Base-by-base conservation (phyloP, 2,888 invertebrate genomes). In the Sminthurides aquaticus region DNA sequence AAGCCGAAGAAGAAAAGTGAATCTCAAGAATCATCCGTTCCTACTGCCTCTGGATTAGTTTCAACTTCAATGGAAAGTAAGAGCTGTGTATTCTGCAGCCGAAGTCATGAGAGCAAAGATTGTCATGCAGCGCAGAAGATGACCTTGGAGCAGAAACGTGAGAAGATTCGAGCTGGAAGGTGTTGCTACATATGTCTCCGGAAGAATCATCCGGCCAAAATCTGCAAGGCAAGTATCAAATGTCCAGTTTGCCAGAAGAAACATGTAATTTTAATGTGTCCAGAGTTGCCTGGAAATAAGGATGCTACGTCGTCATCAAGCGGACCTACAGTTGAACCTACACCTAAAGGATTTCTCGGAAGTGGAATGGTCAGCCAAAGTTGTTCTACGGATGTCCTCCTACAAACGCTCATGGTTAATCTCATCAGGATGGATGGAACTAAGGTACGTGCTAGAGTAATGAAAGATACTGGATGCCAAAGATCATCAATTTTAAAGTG, bases 141-240 rank as follows among this genome's bases (percentile, higher is more conserved):
- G 64, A 59, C 29, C 18, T n/a, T 64, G 24, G 59, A 49, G n/a
- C 24, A 64, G 15, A 60, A 59, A 54, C 20, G 26, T 8, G 24
- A 27, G 20, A 49, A 20, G 3, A 22, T 65, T 27, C 71, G 66
- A 66, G 60, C 66, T 26, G 73, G 69, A 61, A 54, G 64, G 1
- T 71, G 68, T 43, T 75, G 75, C 69, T 75, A 71, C 65, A 67
- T 60, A 52, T 76, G 75, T 68, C 62, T 76, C 18, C 69, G 64
- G 57, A 60, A n/a, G 49, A 69, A 69, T 1, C 76, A 76, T 66
- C 27, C 64, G 2, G 63, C 68, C 49, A 68, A 57, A 29, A 64
- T 63, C 22, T 76, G 76, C 65, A 67, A 61, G 63, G 67, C 66
- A 11, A 70, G 67, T 54, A 26, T 70, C 15, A 70, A 61, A 43